phyloP scores from a whole-genome alignment of 2,888 invertebrate species.

The Mantis religiosa region DNA sequence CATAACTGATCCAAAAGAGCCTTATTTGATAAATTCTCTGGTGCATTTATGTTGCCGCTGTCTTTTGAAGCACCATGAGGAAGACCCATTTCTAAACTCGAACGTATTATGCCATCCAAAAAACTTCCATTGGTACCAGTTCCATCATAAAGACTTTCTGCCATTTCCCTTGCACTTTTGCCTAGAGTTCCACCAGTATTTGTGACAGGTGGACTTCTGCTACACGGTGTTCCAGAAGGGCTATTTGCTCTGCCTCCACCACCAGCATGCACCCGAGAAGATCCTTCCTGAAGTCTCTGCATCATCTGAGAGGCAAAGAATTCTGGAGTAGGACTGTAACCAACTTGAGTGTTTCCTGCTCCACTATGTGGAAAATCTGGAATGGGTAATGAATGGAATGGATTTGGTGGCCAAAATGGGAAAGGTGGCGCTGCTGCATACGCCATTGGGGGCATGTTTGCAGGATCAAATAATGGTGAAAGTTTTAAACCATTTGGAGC shows the following conservation, averaged over 20 bases:
- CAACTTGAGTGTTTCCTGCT: conserved; percentile 45
- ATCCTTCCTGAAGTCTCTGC: conserved; percentile 72
- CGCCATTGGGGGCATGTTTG: conserved; percentile 45
- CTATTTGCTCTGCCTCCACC: background rate
- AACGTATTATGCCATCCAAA: conserved; percentile 78
- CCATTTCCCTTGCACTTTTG: conserved; percentile 55
- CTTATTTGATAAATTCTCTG: conserved; percentile 56
- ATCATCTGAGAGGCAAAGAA: conserved; percentile 77
- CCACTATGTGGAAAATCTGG: conserved; percentile 44
- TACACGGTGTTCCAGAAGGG: background rate
- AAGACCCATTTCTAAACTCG: conserved; percentile 71
- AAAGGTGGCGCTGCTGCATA: conserved; percentile 59
- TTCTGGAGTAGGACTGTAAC: conserved; percentile 57
- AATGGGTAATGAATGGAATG: conserved; percentile 54
- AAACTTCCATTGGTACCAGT: conserved; percentile 70
- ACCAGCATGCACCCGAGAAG: conserved; percentile 45
- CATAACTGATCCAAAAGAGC: conserved; percentile 64
- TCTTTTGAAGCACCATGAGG: conserved; percentile 21
- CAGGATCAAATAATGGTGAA: conserved; percentile 60
- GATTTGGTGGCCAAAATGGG: conserved; percentile 70
- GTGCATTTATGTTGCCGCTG: conserved; percentile 29
- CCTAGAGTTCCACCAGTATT: conserved; percentile 30
- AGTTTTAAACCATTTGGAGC: conserved; percentile 68
- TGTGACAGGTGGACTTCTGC: conserved; percentile 30
- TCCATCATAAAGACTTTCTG: conserved; percentile 62